A percentile compares a stretch with the other conserved stretches of the same genome.
Conservation (phyloP, 2,113 vertebrate genomes). For the Prunella fulvescens region DNA sequence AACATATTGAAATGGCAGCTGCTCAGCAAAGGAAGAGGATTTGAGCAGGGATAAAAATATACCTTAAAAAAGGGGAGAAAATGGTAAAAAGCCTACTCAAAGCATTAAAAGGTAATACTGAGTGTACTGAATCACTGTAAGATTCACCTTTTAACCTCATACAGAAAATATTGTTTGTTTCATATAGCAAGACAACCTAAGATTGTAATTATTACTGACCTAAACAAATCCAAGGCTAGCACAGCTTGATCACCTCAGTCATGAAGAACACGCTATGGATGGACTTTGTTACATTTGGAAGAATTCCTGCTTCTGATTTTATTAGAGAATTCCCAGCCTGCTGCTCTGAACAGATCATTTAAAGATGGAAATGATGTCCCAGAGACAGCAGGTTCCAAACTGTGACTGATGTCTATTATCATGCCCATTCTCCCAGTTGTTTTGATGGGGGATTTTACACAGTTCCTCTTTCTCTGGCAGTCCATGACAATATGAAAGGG, state of each 20-base stretch:
- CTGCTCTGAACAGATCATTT: not conserved
- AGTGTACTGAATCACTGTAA: not conserved
- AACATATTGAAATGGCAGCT: slow-evolving; percentile 67
- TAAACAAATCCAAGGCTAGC: not conserved
- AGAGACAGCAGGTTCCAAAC: not conserved
- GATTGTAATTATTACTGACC: not conserved
- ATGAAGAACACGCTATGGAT: not conserved
- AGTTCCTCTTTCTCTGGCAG: not conserved
- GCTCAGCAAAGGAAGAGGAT: slow-evolving; percentile 58
- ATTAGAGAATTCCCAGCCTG: not conserved
- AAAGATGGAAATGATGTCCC: not conserved
- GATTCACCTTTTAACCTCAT: not conserved
- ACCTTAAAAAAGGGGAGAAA: not conserved
- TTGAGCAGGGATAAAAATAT: slow-evolving; percentile 34
- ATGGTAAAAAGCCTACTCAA: not conserved
- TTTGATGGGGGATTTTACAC: not conserved
- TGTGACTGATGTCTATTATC: not conserved
- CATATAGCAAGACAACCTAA: not conserved
- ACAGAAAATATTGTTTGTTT: not conserved
- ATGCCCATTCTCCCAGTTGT: not conserved
- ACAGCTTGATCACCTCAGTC: not conserved
- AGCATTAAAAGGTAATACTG: not conserved
- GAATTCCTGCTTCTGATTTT: not conserved
- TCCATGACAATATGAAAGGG: not conserved
- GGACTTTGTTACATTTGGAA: not conserved